Evolutionary conservation across 2,797 vertebrate species (phyloP), one percentile per base, ranked within the genome.

Genomic region (Gallirallus australis): DNA sequence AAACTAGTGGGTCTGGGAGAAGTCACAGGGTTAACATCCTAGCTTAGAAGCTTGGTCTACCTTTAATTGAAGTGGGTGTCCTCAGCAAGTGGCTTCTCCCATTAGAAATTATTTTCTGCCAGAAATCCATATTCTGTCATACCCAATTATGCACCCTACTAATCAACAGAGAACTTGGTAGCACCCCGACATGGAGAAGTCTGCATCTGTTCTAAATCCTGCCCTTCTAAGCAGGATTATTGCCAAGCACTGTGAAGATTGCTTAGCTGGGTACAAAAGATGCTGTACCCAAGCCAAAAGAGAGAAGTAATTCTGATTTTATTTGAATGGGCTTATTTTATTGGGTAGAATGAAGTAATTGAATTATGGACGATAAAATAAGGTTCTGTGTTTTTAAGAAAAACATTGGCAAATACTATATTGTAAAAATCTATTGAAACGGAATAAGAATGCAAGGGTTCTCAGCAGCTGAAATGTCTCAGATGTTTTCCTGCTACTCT

Each of bases 191-290:
- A 94, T 72, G 42, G 85, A 95, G 85, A 96, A 95, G 85, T 93
- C 85, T 82, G 94, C 97, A 96, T 98, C 95, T 98, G 97, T 97
- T 97, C 96, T 94, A 96, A 97, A 96, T 95, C 94, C 94, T 96
- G 95, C 97, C 96, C 95, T 97, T 79, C 60, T 96, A 94, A 96
- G 89, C 90, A 96, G 95, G 86, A 97, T 95, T 90, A 61, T 88
- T 92, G 97, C 97, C 97, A 97, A 96, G 83, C 37, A 68, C 96
- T 85, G 75, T 53, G 73, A 96, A 97, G 97, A 97, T 97, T 97
- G 94, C 97, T 98, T 98, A 97, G 97, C 97, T 98, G 97, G 97
- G 97, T 98, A 98, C 97, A 97, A 98, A 97, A 98, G 96, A 96
- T 91, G 82, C 96, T 96, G 94, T 97, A 96, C 72, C 60, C 53